phyloP scores from a whole-genome alignment of 2,888 invertebrate genomes.

The Plemyria rubiginata region DNA sequence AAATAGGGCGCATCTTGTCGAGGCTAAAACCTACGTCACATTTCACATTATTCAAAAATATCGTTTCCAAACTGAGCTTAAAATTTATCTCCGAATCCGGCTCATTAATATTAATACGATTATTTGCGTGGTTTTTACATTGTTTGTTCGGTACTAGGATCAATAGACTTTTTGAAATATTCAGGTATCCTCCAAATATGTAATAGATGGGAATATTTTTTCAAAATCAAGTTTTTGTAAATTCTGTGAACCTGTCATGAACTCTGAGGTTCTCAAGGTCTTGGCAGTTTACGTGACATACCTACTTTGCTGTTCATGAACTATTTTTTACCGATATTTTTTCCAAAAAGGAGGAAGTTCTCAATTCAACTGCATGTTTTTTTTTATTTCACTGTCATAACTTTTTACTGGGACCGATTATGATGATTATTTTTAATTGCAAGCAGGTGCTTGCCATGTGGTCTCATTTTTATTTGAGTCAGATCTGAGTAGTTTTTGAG shows the following conservation, averaged over 20 bases:
- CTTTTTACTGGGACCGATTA: too few relatives aligned
- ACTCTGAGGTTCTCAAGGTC: conserved; percentile 26
- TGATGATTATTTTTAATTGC: too few relatives aligned
- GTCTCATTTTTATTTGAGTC: too few relatives aligned
- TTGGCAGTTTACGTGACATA: neutral
- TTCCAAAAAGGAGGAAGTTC: too few relatives aligned
- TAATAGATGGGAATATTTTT: conserved; percentile 24
- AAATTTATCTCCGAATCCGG: conserved; percentile 60
- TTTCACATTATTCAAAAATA: conserved; percentile 70
- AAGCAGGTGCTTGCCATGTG: too few relatives aligned
- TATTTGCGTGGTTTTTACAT: conserved; percentile 52
- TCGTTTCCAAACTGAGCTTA: conserved; percentile 66
- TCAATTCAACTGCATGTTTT: too few relatives aligned
- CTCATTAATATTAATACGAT: conserved; percentile 66
- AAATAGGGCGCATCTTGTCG: conserved; percentile 72
- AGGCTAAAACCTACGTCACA: conserved; percentile 77
- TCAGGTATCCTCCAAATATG: conserved; percentile 34
- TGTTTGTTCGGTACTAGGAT: conserved; percentile 41
- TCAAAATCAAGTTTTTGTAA: conserved; percentile 17
- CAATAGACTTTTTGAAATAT: conserved; percentile 39
- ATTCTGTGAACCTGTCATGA: conserved; percentile 36
- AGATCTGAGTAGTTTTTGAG: too few relatives aligned
- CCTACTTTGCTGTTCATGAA: too few relatives aligned
- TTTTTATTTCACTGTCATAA: too few relatives aligned
- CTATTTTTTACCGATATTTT: too few relatives aligned